phyloP scores from a whole-genome alignment of 2,113 vertebrate species.

The Rutilus rutilus region DNA sequence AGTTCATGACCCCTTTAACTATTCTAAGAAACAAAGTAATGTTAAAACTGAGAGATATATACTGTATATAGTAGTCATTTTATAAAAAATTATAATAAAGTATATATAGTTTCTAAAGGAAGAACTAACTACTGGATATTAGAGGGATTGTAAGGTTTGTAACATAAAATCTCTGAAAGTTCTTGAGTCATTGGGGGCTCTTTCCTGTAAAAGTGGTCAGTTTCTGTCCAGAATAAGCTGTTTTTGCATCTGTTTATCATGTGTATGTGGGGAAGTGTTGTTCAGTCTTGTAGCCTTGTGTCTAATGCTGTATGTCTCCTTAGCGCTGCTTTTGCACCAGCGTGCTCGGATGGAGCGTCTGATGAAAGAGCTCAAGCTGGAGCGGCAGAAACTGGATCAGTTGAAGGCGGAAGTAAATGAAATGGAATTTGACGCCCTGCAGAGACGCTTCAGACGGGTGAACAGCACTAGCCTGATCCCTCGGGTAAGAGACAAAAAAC shows the following conservation, averaged over 20 bases:
- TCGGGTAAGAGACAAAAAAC: slow-evolving; percentile 72
- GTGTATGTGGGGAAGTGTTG: slow-evolving; percentile 4
- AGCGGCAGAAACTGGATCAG: slow-evolving; percentile 90
- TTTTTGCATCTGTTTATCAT: not conserved
- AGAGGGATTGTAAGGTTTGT: not conserved
- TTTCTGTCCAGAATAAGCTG: slow-evolving; percentile 5
- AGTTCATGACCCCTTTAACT: too few species aligned
- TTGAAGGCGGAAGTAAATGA: slow-evolving; percentile 93
- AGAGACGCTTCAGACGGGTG: slow-evolving; percentile 92
- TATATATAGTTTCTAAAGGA: not conserved
- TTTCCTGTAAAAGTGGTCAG: not conserved
- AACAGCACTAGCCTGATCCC: slow-evolving; percentile 91
- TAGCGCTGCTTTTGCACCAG: slow-evolving; percentile 96
- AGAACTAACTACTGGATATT: not conserved
- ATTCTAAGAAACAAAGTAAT: too few species aligned
- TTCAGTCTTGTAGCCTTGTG: not conserved
- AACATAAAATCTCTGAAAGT: not conserved
- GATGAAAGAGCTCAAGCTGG: slow-evolving; percentile 89
- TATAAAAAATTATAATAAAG: too few species aligned
- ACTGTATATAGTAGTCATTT: too few species aligned
- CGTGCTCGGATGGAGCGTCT: slow-evolving; percentile 97
- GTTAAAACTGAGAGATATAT: too few species aligned
- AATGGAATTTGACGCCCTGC: slow-evolving; percentile 97
- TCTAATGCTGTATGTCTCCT: slow-evolving; percentile 13
- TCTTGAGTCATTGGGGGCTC: not conserved